Evolutionary conservation across 2,888 invertebrate species (phyloP).

Genomic region (Drosophila robusta): DNA sequence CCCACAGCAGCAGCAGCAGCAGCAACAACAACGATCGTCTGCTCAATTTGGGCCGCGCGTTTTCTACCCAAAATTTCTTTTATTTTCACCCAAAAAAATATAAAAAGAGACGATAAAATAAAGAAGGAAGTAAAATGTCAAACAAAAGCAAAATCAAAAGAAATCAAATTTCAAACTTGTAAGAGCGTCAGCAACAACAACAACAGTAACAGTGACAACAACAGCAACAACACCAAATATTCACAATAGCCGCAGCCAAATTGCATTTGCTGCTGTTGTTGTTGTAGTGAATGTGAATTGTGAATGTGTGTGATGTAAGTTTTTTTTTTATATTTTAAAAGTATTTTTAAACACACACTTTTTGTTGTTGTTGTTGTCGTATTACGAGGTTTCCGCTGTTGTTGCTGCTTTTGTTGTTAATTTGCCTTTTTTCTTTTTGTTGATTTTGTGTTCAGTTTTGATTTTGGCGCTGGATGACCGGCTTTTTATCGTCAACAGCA

Average conservation of each 20-base stretch:
- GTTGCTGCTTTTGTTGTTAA: slow-evolving; percentile 25
- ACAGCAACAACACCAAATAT: slow-evolving; percentile 31
- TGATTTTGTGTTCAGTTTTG: slow-evolving; percentile 17
- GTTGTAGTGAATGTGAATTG: slow-evolving; percentile 29
- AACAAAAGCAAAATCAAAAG: slow-evolving; percentile 70
- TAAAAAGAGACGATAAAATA: slow-evolving; percentile 21
- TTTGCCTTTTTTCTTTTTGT: slow-evolving; percentile 22
- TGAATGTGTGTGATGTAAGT: slow-evolving; percentile 71
- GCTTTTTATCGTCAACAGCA: slow-evolving; percentile 38
- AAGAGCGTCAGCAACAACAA: slow-evolving; percentile 33
- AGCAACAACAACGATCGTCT: slow-evolving; percentile 41
- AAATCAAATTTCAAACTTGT: slow-evolving; percentile 75
- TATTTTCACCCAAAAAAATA: slow-evolving; percentile 47
- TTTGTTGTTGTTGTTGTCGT: slow-evolving; percentile 5
- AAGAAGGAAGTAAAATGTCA: slow-evolving; percentile 55
- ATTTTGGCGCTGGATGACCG: slow-evolving; percentile 32
- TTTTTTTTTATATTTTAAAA: slow-evolving; percentile 37
- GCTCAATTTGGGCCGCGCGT: slow-evolving; percentile 56
- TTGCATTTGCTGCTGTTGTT: slow-evolving; percentile 33
- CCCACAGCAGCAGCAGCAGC: slow-evolving; percentile 35
- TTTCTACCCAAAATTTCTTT: slow-evolving; percentile 67
- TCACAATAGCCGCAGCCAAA: slow-evolving; percentile 41
- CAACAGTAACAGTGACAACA: slow-evolving; percentile 39
- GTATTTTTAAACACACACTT: slow-evolving; percentile 36
- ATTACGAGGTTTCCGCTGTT: slow-evolving; percentile 19